A percentile compares a stretch with the other conserved stretches of the same genome.
Evolutionary conservation across 2,888 invertebrate species (phyloP).

Genomic region (Drosophila nr. medialis): DNA sequence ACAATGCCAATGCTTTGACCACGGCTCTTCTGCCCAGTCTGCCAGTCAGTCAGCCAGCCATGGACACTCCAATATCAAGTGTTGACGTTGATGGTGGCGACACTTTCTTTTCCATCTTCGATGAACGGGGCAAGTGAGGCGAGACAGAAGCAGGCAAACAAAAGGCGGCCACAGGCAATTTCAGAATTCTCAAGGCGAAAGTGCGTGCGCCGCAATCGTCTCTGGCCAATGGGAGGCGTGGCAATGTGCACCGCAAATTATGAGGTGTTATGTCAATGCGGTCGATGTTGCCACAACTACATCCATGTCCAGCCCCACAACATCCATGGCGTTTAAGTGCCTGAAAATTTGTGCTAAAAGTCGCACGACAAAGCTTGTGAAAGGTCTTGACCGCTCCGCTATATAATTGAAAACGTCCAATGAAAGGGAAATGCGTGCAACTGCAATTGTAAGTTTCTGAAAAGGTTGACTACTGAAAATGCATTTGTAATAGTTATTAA

Average conservation of each 20-base stretch:
- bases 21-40: background rate
- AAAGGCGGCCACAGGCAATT: conserved; percentile 57
- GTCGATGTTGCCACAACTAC: conserved; percentile 38
- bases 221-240: conserved; percentile 42
- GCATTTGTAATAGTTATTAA: conserved; percentile 22
- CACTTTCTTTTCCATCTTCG: conserved; percentile 72
- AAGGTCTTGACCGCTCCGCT: conserved; percentile 56
- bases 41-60: background rate
- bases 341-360: conserved; percentile 75
- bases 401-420: conserved; percentile 75
- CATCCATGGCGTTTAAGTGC: conserved; percentile 65
- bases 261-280: conserved; percentile 79
- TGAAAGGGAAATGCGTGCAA: conserved; percentile 60
- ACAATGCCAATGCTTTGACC: conserved; percentile 51
- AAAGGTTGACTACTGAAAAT: conserved; percentile 26
- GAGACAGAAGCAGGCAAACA: conserved; percentile 14
- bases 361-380: conserved; percentile 75
- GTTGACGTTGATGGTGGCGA: conserved; percentile 66
- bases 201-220: conserved; percentile 51
- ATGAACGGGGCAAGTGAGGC: background rate
- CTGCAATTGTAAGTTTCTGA: conserved; percentile 50
- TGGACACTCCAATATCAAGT: conserved; percentile 38
- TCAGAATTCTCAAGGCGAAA: conserved; percentile 80
- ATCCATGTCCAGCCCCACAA: conserved; percentile 16
- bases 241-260: conserved; percentile 74